Base-by-base conservation (phyloP, 2,797 vertebrate species). In the Artibeus lituratus region DNA sequence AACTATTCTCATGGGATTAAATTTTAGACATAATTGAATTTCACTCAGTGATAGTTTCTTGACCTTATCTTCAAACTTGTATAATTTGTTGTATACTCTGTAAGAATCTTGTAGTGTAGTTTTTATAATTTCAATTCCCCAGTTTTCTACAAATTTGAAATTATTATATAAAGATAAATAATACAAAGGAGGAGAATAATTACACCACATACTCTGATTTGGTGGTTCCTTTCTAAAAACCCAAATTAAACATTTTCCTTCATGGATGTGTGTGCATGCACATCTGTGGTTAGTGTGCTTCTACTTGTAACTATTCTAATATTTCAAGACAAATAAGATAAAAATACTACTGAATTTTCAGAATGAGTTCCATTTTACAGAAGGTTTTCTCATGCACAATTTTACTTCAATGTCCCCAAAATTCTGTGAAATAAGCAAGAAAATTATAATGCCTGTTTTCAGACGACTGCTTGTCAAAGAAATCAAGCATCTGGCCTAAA, bases 1-100 rank as follows among this genome's bases (percentile, higher is more conserved):
- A 83, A 49, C 47, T 91, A 82, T 89, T 84, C 22, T 67, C 67
- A 73, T 12, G 26, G 8, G 24, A 76, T 73, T 93, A 87, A 57
- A 55, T 91, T 96, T 93, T 51, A 94, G n/a, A 32, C 3, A 35
- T 14, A 87, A 59, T 96, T 93, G 80, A 74, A 51, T 87, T 93
- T 92, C 57, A 92, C 26, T 24, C 2, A 37, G 51, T 8, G 83
- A 39, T 92, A 29, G 78, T 95, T 88, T 85, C 69, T 82, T 95
- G 35, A 74, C n/a, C 7, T 26, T 29, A 59, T 59, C 24, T 59
- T 86, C n/a, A 80, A 83, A 80, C 0, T 70, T 70, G 1, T 74
- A 70, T 57, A 44, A 2, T 83, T 83, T 44, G 47, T 57, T 67
- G 24, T 77, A 37, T 35, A 77, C 10, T 87, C 18, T 32, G 10